A percentile compares a stretch with the other conserved stretches of the same genome.
phyloP scores from a whole-genome alignment of 2,888 invertebrate genomes.

The Cynaeus angustus region DNA sequence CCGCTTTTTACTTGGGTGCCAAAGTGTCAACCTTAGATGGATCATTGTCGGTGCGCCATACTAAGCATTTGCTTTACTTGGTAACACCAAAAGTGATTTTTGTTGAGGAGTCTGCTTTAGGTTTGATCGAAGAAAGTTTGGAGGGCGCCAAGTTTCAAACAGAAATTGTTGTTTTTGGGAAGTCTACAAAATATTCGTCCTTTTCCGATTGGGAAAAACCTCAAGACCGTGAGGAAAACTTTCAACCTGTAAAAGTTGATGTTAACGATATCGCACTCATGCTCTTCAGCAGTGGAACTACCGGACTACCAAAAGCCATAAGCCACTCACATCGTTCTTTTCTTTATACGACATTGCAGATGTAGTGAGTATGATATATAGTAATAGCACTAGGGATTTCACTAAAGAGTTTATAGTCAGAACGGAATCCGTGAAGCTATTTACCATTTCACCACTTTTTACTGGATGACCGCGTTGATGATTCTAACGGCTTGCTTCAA shows the following conservation, averaged over 20 bases:
- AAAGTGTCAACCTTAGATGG: constrained; percentile 62
- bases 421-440: background rate
- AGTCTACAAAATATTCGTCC: constrained; percentile 51
- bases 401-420: constrained; percentile 1
- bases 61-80: constrained; percentile 56
- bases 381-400: background rate
- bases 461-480: constrained; percentile 62
- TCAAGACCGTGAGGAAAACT: constrained; percentile 19
- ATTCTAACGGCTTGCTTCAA: constrained; percentile 52
- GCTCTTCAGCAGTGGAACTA: constrained; percentile 66
- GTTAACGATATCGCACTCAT: constrained; percentile 58
- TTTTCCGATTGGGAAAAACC: constrained; percentile 50
- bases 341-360: constrained; percentile 3
- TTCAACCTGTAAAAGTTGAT: constrained; percentile 32
- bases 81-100: constrained; percentile 56
- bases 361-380: background rate
- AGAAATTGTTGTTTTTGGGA: constrained; percentile 59
- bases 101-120: constrained; percentile 3
- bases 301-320: constrained; percentile 64
- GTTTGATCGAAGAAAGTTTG: background rate
- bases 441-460: constrained; percentile 56
- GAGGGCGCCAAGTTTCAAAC: constrained; percentile 41
- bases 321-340: constrained; percentile 51
- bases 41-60: constrained; percentile 56
- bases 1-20: constrained; percentile 71